Base-by-base conservation (phyloP, 2,888 invertebrate species). In the Drosophila heteroneura region DNA sequence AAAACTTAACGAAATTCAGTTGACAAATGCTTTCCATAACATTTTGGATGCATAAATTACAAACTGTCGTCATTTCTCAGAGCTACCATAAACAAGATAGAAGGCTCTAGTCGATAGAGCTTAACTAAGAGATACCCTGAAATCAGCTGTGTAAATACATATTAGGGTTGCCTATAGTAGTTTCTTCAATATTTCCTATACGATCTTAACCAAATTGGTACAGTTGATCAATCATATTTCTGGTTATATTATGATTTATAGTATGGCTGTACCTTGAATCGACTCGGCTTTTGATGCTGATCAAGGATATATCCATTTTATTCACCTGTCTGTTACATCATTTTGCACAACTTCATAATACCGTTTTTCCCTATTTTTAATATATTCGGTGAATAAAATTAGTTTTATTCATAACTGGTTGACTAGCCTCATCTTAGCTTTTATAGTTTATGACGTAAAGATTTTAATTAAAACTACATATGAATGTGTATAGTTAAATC, bases 61-160 rank as follows among this genome's bases (percentile, higher is more conserved):
- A 62, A 64, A 80, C 61, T 79, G 63, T 79, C 61, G 80, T 76
- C 60, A 79, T 63, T 41, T 64, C 47, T 56, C 65, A 44, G 47
- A 39, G 51, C 33, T 6, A 54, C 33, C 51, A 54, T n/a, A 30
- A 53, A 26, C 47, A 26, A 47, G 26, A 9, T 26, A 26, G 47
- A 47, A 47, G 9, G 26, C 26, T 47, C 0, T 5, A 26, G 26
- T 47, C 47, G 47, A 22, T 26, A 26, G 9, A 47, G 26, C 47
- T 26, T 16, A 9, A 26, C 9, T 26, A 5, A 47, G 9, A 26
- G 16, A 9, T 26, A 2, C 47, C 47, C 26, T 26, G 16, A 47
- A 47, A 16, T 26, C 14, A 26, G 4, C 47, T 26, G 7, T 14
- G 7, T 26, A 14, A 26, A 9, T 16, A 26, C 7, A 26, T 2